Evolutionary conservation across 2,888 invertebrate genomes (phyloP), one percentile per base, ranked within the genome.

Genomic region (Caenorhabditis angaria): DNA sequence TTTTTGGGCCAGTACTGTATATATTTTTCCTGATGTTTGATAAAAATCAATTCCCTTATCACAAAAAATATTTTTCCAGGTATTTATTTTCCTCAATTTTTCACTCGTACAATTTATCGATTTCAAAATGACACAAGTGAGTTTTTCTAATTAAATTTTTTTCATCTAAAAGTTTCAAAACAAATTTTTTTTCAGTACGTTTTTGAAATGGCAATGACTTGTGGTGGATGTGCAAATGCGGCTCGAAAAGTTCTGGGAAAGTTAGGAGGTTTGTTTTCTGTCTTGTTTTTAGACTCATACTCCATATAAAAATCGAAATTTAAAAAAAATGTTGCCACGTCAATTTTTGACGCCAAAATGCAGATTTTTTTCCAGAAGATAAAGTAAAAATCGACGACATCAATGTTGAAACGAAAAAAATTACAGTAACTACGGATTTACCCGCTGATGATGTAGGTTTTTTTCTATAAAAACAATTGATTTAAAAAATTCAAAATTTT

Each of bases 131-230:
- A 51, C 51, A 24, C 51, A 51, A 22, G 51, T 51, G n/a, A 51
- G 14, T 41, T 41, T 41, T 41, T 28, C 55, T 10, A 55, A 18
- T 55, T 3, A 22, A 20, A n/a, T 56, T 32, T 56, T 22, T 56
- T 6, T 56, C 32, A 3, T 56, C 6, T 18, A 27, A 6, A 6
- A 14, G 3, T 47, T 22, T 47, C 8, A 3, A 32, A 29, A 10
- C 10, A 6, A n/a, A 28, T 29, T 29, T 10, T 20, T 54, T 68
- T 78, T 58, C 69, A 78, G 78, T 78, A 78, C 67, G 92, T 93
- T 88, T 96, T 93, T 88, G 91, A 92, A 83, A 94, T 96, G 59
- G 93, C 92, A 87, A 96, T 96, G 95, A 94, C 94, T 3, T 97
- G 96, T 88, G 94, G 93, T 83, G 95, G 95, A 18, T 97, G 96